These are phyloP conservation scores for Marasmarcha lunaedactyla DNA, from an alignment of 2,888 invertebrate genomes.

Conservation along the genomic window DNA sequence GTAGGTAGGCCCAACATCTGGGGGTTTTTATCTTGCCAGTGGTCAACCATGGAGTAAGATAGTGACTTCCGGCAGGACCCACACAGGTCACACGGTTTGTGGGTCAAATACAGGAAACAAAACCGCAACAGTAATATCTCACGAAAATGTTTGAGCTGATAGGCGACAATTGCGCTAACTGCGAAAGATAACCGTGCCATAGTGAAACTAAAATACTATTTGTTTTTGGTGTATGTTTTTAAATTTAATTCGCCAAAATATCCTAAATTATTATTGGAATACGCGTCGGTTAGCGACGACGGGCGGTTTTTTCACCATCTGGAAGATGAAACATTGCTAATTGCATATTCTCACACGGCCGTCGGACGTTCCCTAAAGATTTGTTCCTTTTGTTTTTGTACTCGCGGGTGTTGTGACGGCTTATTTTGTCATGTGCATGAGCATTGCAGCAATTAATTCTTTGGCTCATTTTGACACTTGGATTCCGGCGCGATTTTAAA, in stretches of 20 bases:
- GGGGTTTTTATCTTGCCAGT: conserved; percentile 29
- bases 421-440: neutral
- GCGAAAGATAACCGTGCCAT: too few relatives aligned
- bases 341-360: conserved; percentile 21
- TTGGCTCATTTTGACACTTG: conserved; percentile 1
- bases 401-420: neutral
- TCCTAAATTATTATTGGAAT: too few relatives aligned
- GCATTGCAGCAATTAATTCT: conserved; percentile 7
- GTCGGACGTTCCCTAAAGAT: conserved; percentile 10
- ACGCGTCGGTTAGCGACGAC: too few relatives aligned
- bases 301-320: too few relatives aligned
- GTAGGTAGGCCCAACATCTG: too few relatives aligned
- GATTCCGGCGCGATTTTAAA: neutral
- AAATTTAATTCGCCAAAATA: too few relatives aligned
- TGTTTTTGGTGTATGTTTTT: too few relatives aligned
- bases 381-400: conserved; percentile 3
- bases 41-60: conserved; percentile 33
- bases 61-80: conserved; percentile 40
- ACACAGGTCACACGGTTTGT: conserved; percentile 30
- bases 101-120: conserved; percentile 52
- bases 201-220: too few relatives aligned
- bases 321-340: conserved; percentile 19
- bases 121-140: conserved; percentile 34
- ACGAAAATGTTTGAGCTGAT: too few relatives aligned
- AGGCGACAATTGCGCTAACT: too few relatives aligned